Evolutionary conservation across 2,113 vertebrate genomes (phyloP), one percentile per base, ranked within the genome.

Genomic region (Scortum barcoo): DNA sequence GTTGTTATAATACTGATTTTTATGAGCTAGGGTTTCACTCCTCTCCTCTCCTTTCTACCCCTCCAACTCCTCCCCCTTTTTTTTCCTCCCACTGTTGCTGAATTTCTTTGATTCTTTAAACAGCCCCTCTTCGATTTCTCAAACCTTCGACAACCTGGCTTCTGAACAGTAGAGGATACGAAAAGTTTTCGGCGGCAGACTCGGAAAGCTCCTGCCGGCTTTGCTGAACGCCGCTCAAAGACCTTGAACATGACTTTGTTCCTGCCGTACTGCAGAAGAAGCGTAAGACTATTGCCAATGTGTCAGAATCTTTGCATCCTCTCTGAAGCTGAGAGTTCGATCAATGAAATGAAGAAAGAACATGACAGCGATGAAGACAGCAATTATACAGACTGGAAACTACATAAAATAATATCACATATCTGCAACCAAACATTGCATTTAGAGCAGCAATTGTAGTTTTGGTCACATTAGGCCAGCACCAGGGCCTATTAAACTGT

Each of bases 1-100:
- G 94, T 94, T 94, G 93, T 95, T 95, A 95, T 95, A 95, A 94
- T 94, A 92, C 92, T 90, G 93, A 94, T 95, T 95, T 95, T 95
- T 94, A 95, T 87, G 93, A 94, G 91, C 94, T 85, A 42, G 84
- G 90, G 84, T 91, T 92, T 89, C 88, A 85, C 81, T 86, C 78
- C 82, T 57, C 85, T 85, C 56, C 86, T 61, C 68, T 81, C 73
- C 51, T 57, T 46, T 46, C 54, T 42, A 67, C 7, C 7, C 74
- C 53, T 33, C 38, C 65, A 56, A 20, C 76, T 44, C 71, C 33
- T n/a, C 51, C 56, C 48, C 22, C 3, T 16, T 38, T 14, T 22
- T 38, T 14, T 22, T 33, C 13, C 13, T 12, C 11, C 28, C 28
- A 60, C 76, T 33, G 20, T 54, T 14, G 1, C 60, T 57, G 69